Evolutionary conservation across 2,113 vertebrate genomes (phyloP), one percentile per base, ranked within the genome.

Genomic region (Sisor rabdophorus): DNA sequence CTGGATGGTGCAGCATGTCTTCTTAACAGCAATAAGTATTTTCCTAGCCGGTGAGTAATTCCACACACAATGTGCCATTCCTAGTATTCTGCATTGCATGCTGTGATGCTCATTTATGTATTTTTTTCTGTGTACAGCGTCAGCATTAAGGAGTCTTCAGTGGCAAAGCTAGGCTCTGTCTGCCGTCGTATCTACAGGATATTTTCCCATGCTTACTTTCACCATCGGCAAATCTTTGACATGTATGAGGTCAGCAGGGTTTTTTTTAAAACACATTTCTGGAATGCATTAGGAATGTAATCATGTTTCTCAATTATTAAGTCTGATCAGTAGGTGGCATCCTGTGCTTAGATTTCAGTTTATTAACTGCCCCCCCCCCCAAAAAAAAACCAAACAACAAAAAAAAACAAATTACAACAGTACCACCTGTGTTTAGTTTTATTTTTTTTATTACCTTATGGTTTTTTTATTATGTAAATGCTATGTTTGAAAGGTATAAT

Each of bases 21-120:
- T 87, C 93, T 99, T 87, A 99, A 99, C 93, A 99, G 97, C 92
- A 99, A 99, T 94, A 99, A 99, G 90, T 99, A 99, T 89, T 98
- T 99, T 79, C 97, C 97, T 71, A 99, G 97, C 93, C 95, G 97
- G 97, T 98, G 88, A 91, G 91, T 84, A 4, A 0, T 59, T 65
- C 26, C 28, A 64, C 28, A 30, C 8, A 30, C 0, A 58, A 28
- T 8, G 30, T 56, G 24, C 40, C 73, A 64, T 52, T 54, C 13
- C 0, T 64, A 16, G 47, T 36, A 40, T 19, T 17, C 16, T 17
- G 13, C 1, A 44, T 55, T 55, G 54, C n/a, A 24, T 15, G 11
- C 5, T 58, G 17, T 53, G 36, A 20, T 65, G 24, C 56, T 72
- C 8, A 13, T 30, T n/a, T 28, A 15, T 32, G 20, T n/a, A 17